Conservation (phyloP, 2,888 invertebrate genomes). For the Campaea margaritaria region DNA sequence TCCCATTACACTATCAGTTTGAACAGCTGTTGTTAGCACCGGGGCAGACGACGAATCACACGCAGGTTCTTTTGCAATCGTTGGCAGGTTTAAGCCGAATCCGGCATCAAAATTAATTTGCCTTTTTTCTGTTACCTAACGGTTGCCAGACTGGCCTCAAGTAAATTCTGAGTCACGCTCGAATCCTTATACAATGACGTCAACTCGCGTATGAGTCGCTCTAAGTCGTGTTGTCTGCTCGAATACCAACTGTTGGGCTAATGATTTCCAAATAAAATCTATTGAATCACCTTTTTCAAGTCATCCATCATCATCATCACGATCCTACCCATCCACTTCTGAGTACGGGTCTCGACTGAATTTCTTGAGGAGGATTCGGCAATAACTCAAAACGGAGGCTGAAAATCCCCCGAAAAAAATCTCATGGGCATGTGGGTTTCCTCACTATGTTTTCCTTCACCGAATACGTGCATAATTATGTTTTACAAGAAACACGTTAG, state of each 20-base stretch:
- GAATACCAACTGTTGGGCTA: conserved; percentile 12
- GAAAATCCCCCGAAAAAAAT: too few species aligned
- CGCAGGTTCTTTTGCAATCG: conserved; percentile 22
- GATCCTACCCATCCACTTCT: too few species aligned
- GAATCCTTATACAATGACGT: conserved; percentile 73
- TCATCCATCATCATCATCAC: too few species aligned
- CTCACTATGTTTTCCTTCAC: too few species aligned
- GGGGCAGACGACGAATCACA: conserved; percentile 8
- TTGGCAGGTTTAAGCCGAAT: conserved; percentile 19
- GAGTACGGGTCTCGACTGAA: too few species aligned
- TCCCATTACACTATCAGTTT: conserved; percentile 7
- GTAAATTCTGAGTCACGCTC: conserved; percentile 65
- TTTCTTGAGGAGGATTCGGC: too few species aligned
- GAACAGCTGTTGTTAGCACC: conserved; percentile 31
- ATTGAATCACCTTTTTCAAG: not conserved
- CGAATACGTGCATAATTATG: too few species aligned
- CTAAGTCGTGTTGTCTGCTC: conserved; percentile 14
- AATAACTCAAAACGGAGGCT: too few species aligned
- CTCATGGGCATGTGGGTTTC: too few species aligned
- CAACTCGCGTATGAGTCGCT: conserved; percentile 61
- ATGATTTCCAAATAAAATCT: not conserved
- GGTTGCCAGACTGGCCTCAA: conserved; percentile 49
- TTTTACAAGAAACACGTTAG: too few species aligned
- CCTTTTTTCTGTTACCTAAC: conserved; percentile 45
- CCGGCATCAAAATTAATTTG: conserved; percentile 30